Conservation (phyloP, 2,113 vertebrate species). For the Elaphurus davidianus region DNA sequence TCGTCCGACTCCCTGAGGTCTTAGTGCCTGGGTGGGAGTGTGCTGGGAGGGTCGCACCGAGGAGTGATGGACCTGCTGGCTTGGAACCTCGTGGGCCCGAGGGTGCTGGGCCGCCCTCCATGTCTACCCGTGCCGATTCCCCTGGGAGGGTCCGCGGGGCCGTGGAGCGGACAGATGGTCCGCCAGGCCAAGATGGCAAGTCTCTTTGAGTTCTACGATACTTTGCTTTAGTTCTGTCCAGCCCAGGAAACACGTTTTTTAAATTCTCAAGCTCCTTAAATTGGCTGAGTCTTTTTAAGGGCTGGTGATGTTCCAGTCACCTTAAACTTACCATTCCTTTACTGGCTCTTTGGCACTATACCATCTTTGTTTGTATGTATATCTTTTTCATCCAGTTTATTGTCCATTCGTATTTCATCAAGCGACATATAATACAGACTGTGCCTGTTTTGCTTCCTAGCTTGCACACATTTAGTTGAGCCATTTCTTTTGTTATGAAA, state of each 20-base stretch:
- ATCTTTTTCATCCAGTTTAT: conserved; percentile 57
- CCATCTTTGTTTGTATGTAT: conserved; percentile 34
- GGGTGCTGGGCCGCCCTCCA: not conserved
- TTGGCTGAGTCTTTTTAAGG: not conserved
- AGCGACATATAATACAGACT: not conserved
- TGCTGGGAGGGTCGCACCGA: not conserved
- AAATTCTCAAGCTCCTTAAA: not conserved
- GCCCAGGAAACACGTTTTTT: not conserved
- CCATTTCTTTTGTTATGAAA: conserved; percentile 28
- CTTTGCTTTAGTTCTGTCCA: not conserved
- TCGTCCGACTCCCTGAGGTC: not conserved
- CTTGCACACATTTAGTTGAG: not conserved
- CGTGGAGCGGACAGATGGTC: not conserved
- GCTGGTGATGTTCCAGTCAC: not conserved
- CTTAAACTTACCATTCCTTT: not conserved
- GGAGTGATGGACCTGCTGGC: not conserved
- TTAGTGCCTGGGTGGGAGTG: not conserved
- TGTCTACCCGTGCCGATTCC: not conserved
- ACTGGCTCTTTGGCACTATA: conserved; percentile 45
- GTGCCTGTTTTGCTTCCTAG: not conserved
- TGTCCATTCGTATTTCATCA: conserved; percentile 49
- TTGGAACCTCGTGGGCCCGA: not conserved
- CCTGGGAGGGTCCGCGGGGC: not conserved
- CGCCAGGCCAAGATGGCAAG: not conserved
- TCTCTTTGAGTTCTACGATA: not conserved